Percentiles rank a stretch among this genome's conserved stretches.
Conservation (phyloP, 2,888 invertebrate genomes). For the Dastarcus helophoroides region DNA sequence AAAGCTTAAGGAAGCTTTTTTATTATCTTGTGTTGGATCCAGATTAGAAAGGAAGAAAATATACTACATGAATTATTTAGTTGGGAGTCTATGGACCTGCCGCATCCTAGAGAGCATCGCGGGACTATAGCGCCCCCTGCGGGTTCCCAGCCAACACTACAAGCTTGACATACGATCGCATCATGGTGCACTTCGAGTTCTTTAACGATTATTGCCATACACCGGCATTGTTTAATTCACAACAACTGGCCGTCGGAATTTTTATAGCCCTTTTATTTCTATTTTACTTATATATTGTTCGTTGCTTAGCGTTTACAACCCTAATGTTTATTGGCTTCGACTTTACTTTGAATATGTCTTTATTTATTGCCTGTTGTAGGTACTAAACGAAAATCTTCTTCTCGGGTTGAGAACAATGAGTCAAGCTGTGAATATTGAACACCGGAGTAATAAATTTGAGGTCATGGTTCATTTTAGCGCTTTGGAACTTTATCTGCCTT, state of each 20-base stretch:
- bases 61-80: too few species aligned
- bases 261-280: constrained; percentile 1
- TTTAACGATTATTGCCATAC: constrained; percentile 1
- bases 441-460: too few species aligned
- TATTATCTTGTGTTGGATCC: neutral
- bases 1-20: too few species aligned
- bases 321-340: constrained; percentile 1
- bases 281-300: constrained; percentile 1
- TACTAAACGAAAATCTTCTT: constrained; percentile 1
- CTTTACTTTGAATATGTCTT: constrained; percentile 1
- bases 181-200: constrained; percentile 1
- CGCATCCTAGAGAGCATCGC: neutral
- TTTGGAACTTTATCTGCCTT: too few species aligned
- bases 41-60: too few species aligned
- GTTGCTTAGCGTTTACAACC: constrained; percentile 1
- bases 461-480: too few species aligned
- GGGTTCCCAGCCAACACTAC: neutral
- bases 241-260: constrained; percentile 1
- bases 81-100: too few species aligned
- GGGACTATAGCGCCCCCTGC: constrained; percentile 1
- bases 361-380: constrained; percentile 1
- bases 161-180: constrained; percentile 1
- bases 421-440: too few species aligned
- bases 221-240: constrained; percentile 1
- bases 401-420: too few species aligned